Evolutionary conservation across 2,797 vertebrate genomes (phyloP), one percentile per base, ranked within the genome.

Genomic region (Dicrostonyx torquatus): DNA sequence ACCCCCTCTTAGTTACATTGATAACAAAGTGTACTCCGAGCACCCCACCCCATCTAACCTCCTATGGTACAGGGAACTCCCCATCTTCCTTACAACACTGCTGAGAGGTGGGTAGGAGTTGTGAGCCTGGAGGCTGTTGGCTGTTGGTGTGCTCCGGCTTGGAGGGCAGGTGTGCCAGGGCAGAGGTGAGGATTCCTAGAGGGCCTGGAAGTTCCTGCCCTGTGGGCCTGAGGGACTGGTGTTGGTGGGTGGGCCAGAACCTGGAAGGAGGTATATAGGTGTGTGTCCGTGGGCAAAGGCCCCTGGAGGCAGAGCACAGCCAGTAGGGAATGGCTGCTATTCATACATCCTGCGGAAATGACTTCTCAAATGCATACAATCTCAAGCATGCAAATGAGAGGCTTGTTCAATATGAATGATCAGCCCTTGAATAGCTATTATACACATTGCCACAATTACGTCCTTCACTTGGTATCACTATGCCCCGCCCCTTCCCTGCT

Each of bases 311-410:
- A 93, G 5, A 98, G 98, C 98, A 97, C 99, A 97, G 98, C 99
- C 99, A 98, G 99, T 97, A 96, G 99, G 99, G 99, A 99, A 99
- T 99, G 99, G 99, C 99, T 99, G 99, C 99, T 99, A 99, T 99
- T 99, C 99, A 99, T 99, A 99, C 99, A 99, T 99, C 99, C 99
- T 98, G 99, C 98, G 99, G 99, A 99, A 99, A 99, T 99, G 99
- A 99, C 99, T 99, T 99, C 99, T 99, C 99, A 99, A 99, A 99
- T 99, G 99, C 99, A 99, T 99, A 99, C 99, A 99, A 99, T 99
- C 99, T 99, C 99, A 98, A 98, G 99, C 99, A 99, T 99, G 99
- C 99, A 99, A 99, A 99, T 99, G 99, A 99, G 99, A 98, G 99
- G 99, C 99, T 99, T 99, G 99, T 99, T 99, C 99, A 99, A 99